These are phyloP conservation scores for Tetramorium simillimum DNA, from an alignment of 1,140 invertebrate species.

Conservation along the genomic window DNA sequence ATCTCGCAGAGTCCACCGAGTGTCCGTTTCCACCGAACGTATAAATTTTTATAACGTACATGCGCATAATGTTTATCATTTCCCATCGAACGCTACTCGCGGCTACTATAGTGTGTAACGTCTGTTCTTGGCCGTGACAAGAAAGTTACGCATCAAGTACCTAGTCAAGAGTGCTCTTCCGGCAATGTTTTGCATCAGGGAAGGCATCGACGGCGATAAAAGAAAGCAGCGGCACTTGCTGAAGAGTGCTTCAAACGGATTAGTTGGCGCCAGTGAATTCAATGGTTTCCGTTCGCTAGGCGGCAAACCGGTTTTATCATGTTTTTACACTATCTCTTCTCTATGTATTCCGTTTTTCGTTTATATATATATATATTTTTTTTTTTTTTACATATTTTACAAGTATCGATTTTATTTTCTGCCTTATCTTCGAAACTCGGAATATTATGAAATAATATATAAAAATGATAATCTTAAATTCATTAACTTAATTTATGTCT, in stretches of 20 bases:
- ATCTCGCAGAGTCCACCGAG: background rate
- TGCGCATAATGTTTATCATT: constrained; percentile 60
- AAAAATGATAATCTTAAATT: background rate
- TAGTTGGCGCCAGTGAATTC: constrained; percentile 74
- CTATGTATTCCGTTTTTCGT: background rate
- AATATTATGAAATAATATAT: background rate
- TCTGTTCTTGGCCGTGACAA: constrained; percentile 56
- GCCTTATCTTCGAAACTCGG: background rate
- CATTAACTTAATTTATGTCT: background rate
- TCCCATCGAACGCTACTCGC: constrained; percentile 48
- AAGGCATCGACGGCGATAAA: constrained; percentile 61
- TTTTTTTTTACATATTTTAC: background rate
- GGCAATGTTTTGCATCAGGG: constrained; percentile 72
- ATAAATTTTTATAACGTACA: background rate
- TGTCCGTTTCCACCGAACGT: background rate
- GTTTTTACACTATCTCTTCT: background rate
- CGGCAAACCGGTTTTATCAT: constrained; percentile 57
- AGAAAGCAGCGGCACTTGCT: constrained; percentile 62
- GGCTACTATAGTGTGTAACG: constrained; percentile 31
- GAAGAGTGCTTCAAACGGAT: constrained; percentile 70
- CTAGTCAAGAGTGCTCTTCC: constrained; percentile 77
- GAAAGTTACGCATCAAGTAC: constrained; percentile 69
- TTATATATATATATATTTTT: background rate
- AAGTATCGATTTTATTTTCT: background rate
- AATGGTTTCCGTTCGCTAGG: constrained; percentile 59